Conservation (phyloP, 1,140 invertebrate species). For the Drosophila azteca region DNA sequence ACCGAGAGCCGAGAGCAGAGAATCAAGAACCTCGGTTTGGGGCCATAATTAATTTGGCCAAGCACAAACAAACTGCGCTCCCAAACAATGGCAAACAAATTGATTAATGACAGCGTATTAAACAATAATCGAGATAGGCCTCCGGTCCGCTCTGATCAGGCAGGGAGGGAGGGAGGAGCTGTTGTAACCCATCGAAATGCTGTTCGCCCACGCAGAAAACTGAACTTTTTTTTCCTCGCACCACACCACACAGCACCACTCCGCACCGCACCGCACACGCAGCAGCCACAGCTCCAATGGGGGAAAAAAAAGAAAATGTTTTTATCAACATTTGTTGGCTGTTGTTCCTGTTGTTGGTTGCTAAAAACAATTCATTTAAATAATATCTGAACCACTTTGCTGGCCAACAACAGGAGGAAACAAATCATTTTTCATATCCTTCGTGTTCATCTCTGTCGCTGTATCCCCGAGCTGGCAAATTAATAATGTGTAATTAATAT, state of each 20-base stretch:
- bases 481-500: conserved; percentile 81
- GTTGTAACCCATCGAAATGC: conserved; percentile 39
- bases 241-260: no score
- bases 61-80: conserved; percentile 50
- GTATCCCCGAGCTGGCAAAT: conserved; percentile 59
- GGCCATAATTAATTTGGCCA: conserved; percentile 76
- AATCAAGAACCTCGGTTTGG: conserved; percentile 30
- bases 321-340: conserved; percentile 42
- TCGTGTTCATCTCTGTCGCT: conserved; percentile 30
- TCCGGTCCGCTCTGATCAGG: conserved; percentile 42
- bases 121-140: conserved; percentile 81
- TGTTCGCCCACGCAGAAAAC: conserved; percentile 65
- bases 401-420: conserved; percentile 53
- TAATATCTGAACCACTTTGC: conserved; percentile 72
- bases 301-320: conserved; percentile 19
- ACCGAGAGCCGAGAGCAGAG: conserved; percentile 9
- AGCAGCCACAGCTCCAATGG: no score
- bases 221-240: conserved; percentile 35
- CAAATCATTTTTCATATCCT: conserved; percentile 80
- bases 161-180: background rate
- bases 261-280: background rate
- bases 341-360: conserved; percentile 21
- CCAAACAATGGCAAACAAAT: conserved; percentile 80
- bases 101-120: conserved; percentile 81
- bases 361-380: conserved; percentile 80